Evolutionary conservation across 2,797 vertebrate species (phyloP).

Genomic region (Sebastes itinus): DNA sequence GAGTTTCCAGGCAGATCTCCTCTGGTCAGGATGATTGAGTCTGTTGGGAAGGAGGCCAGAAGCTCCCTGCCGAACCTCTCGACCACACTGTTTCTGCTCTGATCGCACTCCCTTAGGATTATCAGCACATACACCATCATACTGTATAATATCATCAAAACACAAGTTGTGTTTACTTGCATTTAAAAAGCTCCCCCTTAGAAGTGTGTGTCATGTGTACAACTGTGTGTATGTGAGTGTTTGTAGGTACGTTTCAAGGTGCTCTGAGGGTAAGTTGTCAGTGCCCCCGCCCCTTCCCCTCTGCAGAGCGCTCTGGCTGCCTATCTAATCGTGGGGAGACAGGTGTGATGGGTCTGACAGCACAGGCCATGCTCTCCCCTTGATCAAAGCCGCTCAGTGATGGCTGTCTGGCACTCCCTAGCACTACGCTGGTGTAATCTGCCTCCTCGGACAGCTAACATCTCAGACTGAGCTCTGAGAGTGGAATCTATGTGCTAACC

Average conservation of each 20-base stretch:
- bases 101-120: conserved; percentile 87
- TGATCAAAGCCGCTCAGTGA: conserved; percentile 86
- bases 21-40: conserved; percentile 90
- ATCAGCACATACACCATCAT: conserved; percentile 33
- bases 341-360: conserved; percentile 84
- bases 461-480: conserved; percentile 75
- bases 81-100: conserved; percentile 88
- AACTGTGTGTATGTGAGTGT: conserved; percentile 26
- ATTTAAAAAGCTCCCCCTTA: conserved; percentile 39
- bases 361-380: conserved; percentile 78
- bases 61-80: conserved; percentile 92
- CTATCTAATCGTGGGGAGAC: conserved; percentile 78
- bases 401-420: conserved; percentile 79
- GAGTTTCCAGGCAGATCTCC: conserved; percentile 97
- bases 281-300: conserved; percentile 67
- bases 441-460: conserved; percentile 83
- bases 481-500: conserved; percentile 80
- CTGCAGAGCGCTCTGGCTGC: conserved; percentile 64
- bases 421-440: conserved; percentile 82
- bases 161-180: conserved; percentile 53
- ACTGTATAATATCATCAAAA: conserved; percentile 37
- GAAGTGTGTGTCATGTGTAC: conserved; percentile 37
- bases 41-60: conserved; percentile 86
- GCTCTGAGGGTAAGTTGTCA: conserved; percentile 77
- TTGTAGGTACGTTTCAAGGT: conserved; percentile 67